phyloP scores from a whole-genome alignment of 2,113 vertebrate genomes.

The Macquaria australasica region DNA sequence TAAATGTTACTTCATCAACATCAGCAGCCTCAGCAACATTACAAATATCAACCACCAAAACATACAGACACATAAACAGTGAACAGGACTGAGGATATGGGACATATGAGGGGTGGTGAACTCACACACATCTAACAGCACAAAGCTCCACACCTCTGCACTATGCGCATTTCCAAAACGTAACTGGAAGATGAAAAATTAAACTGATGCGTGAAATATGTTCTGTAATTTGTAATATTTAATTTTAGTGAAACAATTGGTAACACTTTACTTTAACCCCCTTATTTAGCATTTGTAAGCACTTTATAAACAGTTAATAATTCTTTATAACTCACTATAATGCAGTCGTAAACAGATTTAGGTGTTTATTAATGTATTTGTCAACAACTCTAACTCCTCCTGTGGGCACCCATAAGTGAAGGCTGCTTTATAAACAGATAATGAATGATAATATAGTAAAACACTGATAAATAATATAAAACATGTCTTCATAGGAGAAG shows the following conservation, averaged over 20 bases:
- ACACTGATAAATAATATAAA: background rate
- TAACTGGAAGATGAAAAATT: background rate
- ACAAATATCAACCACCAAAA: background rate
- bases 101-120: background rate
- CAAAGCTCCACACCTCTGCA: background rate
- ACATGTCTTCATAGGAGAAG: background rate
- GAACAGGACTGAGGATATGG: background rate
- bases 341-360: background rate
- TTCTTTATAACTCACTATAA: background rate
- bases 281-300: background rate
- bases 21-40: constrained; percentile 3
- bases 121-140: background rate
- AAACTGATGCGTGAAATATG: background rate
- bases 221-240: background rate
- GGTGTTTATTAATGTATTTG: background rate
- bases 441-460: background rate
- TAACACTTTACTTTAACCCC: background rate
- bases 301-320: background rate
- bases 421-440: background rate
- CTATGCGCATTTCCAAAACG: background rate
- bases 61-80: background rate
- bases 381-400: background rate
- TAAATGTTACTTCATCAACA: constrained; percentile 2
- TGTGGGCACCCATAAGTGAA: background rate
- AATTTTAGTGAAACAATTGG: background rate